Evolutionary conservation across 2,113 vertebrate species (phyloP).

Genomic region (Psophia crepitans): DNA sequence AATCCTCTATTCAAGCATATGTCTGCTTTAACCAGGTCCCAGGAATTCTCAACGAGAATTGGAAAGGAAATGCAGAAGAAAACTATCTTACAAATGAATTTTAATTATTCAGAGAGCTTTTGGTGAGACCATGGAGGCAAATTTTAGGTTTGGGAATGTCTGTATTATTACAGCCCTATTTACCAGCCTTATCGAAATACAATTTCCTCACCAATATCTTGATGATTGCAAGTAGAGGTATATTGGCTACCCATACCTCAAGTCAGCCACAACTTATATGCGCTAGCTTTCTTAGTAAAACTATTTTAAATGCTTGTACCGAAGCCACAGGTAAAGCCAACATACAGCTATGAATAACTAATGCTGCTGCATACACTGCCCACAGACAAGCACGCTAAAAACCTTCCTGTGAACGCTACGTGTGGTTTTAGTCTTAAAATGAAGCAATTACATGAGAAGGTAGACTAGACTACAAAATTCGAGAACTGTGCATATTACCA

Average conservation of each 20-base stretch:
- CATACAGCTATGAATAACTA: not conserved
- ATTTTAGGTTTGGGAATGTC: not conserved
- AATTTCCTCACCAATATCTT: not conserved
- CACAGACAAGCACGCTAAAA: not conserved
- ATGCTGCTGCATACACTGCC: not conserved
- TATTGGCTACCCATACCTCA: not conserved
- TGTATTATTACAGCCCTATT: not conserved
- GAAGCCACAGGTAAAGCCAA: not conserved
- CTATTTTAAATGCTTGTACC: not conserved
- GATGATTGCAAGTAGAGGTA: not conserved
- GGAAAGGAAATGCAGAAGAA: not conserved
- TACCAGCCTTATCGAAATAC: accelerated
- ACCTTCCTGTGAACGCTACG: accelerated
- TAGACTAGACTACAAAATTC: not conserved
- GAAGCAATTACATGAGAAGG: not conserved
- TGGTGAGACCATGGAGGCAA: not conserved
- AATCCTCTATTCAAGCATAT: not conserved
- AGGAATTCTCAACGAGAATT: not conserved
- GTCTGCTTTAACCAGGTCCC: not conserved
- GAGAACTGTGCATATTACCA: not conserved
- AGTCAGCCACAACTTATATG: not conserved
- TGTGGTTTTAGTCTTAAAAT: not conserved
- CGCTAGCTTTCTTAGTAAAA: not conserved
- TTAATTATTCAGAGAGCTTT: not conserved
- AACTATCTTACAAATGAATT: not conserved